These are phyloP conservation scores for Cremastobaeus sp. DNA, from an alignment of 2,888 invertebrate species.

Conservation along the genomic window DNA sequence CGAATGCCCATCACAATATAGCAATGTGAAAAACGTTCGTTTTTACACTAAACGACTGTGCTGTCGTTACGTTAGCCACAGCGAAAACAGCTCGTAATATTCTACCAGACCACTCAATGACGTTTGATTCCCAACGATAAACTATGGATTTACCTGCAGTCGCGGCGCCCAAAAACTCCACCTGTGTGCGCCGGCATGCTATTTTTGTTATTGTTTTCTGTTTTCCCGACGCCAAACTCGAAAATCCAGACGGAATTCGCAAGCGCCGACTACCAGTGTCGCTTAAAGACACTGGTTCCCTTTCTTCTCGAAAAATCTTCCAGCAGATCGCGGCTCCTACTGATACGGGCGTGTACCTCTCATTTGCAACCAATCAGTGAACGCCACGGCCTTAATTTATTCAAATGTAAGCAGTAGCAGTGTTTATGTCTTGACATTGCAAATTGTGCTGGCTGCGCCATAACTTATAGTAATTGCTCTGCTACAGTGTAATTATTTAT, in stretches of 20 bases:
- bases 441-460: slow-evolving; percentile 78
- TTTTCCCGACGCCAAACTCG: no score
- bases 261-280: slow-evolving; percentile 61
- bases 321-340: slow-evolving; percentile 77
- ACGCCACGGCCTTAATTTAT: slow-evolving; percentile 75
- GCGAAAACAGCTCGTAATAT: slow-evolving; percentile 59
- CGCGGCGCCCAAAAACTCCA: no score
- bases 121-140: slow-evolving; percentile 46
- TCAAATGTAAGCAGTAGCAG: slow-evolving; percentile 79
- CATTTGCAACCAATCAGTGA: slow-evolving; percentile 72
- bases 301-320: slow-evolving; percentile 76
- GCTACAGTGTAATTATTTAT: slow-evolving; percentile 78
- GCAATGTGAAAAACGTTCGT: slow-evolving; percentile 70
- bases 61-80: slow-evolving; percentile 65
- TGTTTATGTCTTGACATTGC: slow-evolving; percentile 79
- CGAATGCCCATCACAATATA: slow-evolving; percentile 72
- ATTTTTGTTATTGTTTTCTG: no score
- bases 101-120: slow-evolving; percentile 48
- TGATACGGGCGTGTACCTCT: slow-evolving; percentile 70
- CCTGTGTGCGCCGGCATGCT: no score
- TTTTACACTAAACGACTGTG: slow-evolving; percentile 52
- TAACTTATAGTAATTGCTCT: slow-evolving; percentile 79
- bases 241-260: slow-evolving; percentile 54
- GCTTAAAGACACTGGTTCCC: slow-evolving; percentile 68
- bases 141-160: slow-evolving; percentile 38